Evolutionary conservation across 2,797 vertebrate genomes (phyloP).

Genomic region (Channa striata): DNA sequence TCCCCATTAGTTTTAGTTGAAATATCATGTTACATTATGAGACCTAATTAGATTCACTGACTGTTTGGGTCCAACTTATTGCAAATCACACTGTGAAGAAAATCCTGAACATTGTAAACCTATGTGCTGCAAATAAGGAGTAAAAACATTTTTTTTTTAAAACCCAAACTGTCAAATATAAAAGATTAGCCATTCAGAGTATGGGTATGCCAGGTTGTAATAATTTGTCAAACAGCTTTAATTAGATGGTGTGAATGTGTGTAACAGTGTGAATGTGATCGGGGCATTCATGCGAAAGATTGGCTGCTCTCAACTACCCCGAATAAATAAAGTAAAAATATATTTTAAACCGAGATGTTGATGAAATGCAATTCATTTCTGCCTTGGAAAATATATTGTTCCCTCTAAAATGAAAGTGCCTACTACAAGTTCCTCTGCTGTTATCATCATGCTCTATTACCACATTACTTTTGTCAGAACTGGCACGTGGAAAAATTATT

Average conservation of each 20-base stretch:
- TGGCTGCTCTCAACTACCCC: not conserved
- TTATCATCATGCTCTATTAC: constrained; percentile 16
- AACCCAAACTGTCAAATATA: not conserved
- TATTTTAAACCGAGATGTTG: not conserved
- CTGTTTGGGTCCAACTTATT: constrained; percentile 14
- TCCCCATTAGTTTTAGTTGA: not conserved
- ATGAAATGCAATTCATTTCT: not conserved
- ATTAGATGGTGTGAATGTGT: constrained; percentile 4
- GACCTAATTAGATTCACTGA: constrained; percentile 12
- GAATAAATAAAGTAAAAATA: not conserved
- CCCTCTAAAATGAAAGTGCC: constrained; percentile 20
- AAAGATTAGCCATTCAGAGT: not conserved
- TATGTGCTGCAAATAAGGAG: not conserved
- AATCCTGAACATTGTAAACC: not conserved
- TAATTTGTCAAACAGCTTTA: not conserved
- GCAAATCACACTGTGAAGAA: not conserved
- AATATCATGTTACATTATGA: constrained; percentile 5
- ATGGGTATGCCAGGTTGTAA: not conserved
- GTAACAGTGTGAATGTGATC: not conserved
- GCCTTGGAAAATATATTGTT: constrained; percentile 3
- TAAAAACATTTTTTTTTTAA: not conserved
- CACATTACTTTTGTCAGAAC: constrained; percentile 45
- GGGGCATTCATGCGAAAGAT: not conserved
- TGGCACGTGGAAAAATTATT: constrained; percentile 37
- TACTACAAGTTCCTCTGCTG: constrained; percentile 4